Conservation (phyloP, 2,113 vertebrate species). For the Phyllopteryx taeniolatus region DNA sequence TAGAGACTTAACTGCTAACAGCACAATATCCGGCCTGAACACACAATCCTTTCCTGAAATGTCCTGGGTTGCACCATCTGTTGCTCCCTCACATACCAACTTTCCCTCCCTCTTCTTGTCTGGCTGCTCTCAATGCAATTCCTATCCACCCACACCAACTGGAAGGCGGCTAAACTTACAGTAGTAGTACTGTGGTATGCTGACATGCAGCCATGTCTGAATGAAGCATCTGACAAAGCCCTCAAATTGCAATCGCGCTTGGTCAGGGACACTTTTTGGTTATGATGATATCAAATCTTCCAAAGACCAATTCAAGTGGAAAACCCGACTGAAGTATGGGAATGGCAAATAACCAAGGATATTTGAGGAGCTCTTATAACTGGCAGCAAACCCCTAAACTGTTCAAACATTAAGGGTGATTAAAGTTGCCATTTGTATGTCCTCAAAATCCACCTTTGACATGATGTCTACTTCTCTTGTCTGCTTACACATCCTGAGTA, state of each 20-base stretch:
- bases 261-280: neutral
- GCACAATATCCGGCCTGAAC: neutral
- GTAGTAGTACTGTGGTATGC: constrained; percentile 5
- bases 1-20: neutral
- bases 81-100: constrained; percentile 9
- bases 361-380: neutral
- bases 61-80: constrained; percentile 1
- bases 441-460: neutral
- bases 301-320: neutral
- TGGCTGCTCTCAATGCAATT: neutral
- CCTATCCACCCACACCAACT: constrained; percentile 1
- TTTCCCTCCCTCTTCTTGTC: neutral
- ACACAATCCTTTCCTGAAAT: neutral
- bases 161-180: constrained; percentile 5
- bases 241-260: neutral
- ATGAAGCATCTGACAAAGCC: neutral
- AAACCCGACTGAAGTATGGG: neutral
- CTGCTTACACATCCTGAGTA: neutral
- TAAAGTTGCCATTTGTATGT: neutral
- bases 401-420: neutral
- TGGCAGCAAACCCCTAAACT: neutral
- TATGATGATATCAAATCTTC: neutral
- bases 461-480: neutral
- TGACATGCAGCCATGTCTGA: neutral
- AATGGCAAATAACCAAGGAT: neutral